Evolutionary conservation across 2,888 invertebrate genomes (phyloP), one percentile per base, ranked within the genome.

Genomic region (Trachelus stipa): DNA sequence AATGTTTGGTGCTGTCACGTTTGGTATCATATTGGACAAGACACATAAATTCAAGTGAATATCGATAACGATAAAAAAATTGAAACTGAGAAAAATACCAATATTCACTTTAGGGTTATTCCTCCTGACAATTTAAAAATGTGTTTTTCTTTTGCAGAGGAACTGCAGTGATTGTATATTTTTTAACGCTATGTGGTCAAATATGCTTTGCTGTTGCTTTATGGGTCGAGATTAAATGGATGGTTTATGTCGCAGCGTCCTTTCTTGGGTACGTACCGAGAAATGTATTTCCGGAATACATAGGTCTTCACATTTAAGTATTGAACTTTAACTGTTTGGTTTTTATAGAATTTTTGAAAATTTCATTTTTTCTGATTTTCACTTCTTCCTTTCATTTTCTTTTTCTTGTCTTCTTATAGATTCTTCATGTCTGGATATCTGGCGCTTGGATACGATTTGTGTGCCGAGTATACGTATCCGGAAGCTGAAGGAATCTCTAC

Each of bases 381-480:
- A 37, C 56, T 74, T 30, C 23, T 76, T 69, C 33, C 73, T 75
- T 31, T 69, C 71, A 68, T 75, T 79, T n/a, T 79, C 37, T 34
- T 34, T 56, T 68, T 73, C 33, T 37, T 73, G 78, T 74, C 78
- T 78, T 79, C 78, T 89, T 90, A 9, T 89, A 95, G 95, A 78
- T 95, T 95, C 88, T 96, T 95, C 91, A 95, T 96, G 94, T 95
- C 95, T 12, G 95, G 95, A 12, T 96, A 95, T 88, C 90, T 95
- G 69, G 94, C 95, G 0, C 92, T 96, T 33, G 96, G 96, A 0
- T 96, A 95, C 90, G 96, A 96, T 87, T 94, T 95, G 86, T 95
- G 95, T 34, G 94, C 95, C 30, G 96, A 96, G 90, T 92, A 95
- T 77, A 96, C 95, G 0, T 96, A 94, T 89, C 96, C 96, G 0